These are phyloP conservation scores for Meloe dianella DNA, from an alignment of 2,888 invertebrate genomes.

Conservation along the genomic window DNA sequence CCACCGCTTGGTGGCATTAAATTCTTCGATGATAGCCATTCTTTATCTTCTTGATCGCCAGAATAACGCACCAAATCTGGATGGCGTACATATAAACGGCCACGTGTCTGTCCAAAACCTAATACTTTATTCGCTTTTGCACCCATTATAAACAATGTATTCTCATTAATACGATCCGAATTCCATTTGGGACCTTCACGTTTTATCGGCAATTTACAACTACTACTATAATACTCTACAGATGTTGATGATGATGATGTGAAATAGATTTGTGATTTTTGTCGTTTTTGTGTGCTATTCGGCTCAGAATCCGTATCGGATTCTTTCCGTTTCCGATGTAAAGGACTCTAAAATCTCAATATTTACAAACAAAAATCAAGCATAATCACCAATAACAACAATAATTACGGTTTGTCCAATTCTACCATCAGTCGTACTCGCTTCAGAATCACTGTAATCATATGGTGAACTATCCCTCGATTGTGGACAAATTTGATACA, in stretches of 20 bases:
- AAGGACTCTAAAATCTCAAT: slow-evolving; percentile 61
- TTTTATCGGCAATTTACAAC: slow-evolving; percentile 60
- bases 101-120: slow-evolving; percentile 77
- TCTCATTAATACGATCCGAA: slow-evolving; percentile 71
- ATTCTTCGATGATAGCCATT: slow-evolving; percentile 79
- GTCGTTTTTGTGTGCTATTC: slow-evolving; percentile 58
- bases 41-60: slow-evolving; percentile 81
- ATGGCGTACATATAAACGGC: slow-evolving; percentile 77
- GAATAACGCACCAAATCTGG: slow-evolving; percentile 77
- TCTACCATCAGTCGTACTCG: slow-evolving; percentile 62
- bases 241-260: too few species aligned
- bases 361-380: slow-evolving; percentile 3
- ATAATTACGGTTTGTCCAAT: slow-evolving; percentile 55
- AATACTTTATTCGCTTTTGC: slow-evolving; percentile 76
- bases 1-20: slow-evolving; percentile 80
- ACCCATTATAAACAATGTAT: slow-evolving; percentile 82
- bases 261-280: slow-evolving; percentile 54
- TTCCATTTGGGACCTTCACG: slow-evolving; percentile 75
- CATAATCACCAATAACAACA: slow-evolving; percentile 1
- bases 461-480: slow-evolving; percentile 61
- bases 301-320: slow-evolving; percentile 71
- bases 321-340: slow-evolving; percentile 68
- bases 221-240: slow-evolving; percentile 52
- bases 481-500: slow-evolving; percentile 66
- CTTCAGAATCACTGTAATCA: slow-evolving; percentile 65